Evolutionary conservation across 64 coral and sea anemone species (phyloP), one percentile per base, ranked within the genome.

Genomic region (Platygyra sinensis): DNA sequence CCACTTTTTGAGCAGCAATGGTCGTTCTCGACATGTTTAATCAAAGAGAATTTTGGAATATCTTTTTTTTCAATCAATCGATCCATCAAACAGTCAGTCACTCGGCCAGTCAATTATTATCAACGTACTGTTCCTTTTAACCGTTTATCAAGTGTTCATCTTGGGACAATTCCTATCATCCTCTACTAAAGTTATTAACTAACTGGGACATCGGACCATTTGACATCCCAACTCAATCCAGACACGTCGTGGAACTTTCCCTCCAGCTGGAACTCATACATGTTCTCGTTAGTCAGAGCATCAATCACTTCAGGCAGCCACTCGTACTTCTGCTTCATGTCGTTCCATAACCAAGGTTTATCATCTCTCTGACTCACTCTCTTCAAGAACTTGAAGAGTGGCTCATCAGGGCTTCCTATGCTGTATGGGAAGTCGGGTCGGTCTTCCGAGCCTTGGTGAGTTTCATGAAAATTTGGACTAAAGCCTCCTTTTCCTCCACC

Each of bases 231-330:
- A 32, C 77, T 20, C 25, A 82, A 50, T 3, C 93, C 93, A 9
- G 79, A 36, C 30, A 94, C 87, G 9, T 94, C 93, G 14, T 90
- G 60, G 76, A 94, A 94, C 73, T 86, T 63, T 25, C 93, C 93
- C 4, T 81, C 76, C 20, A 94, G 22, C 22, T 81, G 72, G 30
- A 94, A 94, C 62, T 94, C 87, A 81, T 94, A 94, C 61, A 52
- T 20, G 17, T 31, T 74, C 42, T 94, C 93, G 17, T 79, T 72
- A 6, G 61, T 62, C 2, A 94, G 76, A 6, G 20, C 36, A 24
- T 87, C 39, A 9, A 94, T 78, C 11, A 87, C 32, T 3, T 2
- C 42, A 28, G 86, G 59, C 14, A 87, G 63, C 63, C 73, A n/a
- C 75, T 8, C 4, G 80, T 80, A 31, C 63, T 67, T 73, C 59